Evolutionary conservation across 2,797 vertebrate genomes (phyloP), one percentile per base, ranked within the genome.

Genomic region (Phalloptychus januarius): DNA sequence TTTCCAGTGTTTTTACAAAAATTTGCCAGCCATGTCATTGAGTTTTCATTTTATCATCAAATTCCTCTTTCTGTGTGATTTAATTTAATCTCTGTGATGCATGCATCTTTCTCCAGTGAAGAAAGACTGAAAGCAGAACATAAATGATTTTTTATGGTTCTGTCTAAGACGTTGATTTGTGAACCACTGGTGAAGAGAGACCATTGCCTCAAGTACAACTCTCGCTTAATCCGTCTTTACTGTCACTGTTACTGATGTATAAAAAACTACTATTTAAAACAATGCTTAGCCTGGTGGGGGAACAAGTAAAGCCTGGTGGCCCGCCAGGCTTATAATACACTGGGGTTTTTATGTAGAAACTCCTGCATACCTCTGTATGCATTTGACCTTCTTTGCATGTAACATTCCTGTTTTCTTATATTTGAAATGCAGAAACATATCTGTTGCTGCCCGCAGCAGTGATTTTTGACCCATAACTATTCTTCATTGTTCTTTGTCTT

Each of bases 31-130:
- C 72, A 38, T 73, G 48, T 54, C 33, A 73, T 16, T 54, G 33
- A n/a, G 12, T 38, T 52, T 36, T 25, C 52, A 72, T 78, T 72
- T 65, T 3, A 72, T 78, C 4, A 63, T 78, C 10, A 58, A 50
- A 77, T 79, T 82, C 20, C 70, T 79, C 58, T 67, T 7, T 65
- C 54, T 44, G 36, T 80, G 70, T 77, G 56, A 85, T 83, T 72
- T 79, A 25, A 69, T 84, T 71, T 15, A 74, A 33, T 69, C 48
- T 71, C 8, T 36, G 10, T 72, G 40, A 56, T 31, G 31, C 76
- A 42, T 74, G 48, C 56, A 76, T 79, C 40, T 71, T 78, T 67
- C 72, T 81, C 40, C 61, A 45, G 58, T 52, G 20, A 65, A 65
- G 11, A 71, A 71, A 61, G 42, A 45, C 44, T 72, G 20, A 76